A percentile compares a stretch with the other conserved stretches of the same genome.
These are phyloP conservation scores for Eupelmus urozonus DNA, from an alignment of 2,888 invertebrate species.

Conservation along the genomic window DNA sequence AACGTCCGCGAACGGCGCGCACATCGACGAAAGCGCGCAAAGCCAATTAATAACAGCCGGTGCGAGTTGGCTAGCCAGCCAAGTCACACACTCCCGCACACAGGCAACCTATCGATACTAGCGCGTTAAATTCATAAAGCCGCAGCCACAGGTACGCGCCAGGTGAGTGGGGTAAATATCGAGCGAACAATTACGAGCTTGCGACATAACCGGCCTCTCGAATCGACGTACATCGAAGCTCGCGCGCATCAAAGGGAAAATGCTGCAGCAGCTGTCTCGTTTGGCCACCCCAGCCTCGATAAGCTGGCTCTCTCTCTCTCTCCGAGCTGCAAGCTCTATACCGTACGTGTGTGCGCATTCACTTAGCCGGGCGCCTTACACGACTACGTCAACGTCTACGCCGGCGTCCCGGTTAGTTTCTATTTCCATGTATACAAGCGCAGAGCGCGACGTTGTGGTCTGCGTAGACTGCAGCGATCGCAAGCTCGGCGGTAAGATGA, in stretches of 20 bases:
- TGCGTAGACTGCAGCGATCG: too few species aligned
- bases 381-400: conserved; percentile 26
- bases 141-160: background rate
- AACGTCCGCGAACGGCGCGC: too few species aligned
- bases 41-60: too few species aligned
- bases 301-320: conserved; percentile 8
- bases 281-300: background rate
- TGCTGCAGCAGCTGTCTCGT: background rate
- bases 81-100: too few species aligned
- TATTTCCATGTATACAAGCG: background rate
- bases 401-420: background rate
- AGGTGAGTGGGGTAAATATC: background rate
- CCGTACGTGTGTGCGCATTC: too few species aligned
- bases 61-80: too few species aligned
- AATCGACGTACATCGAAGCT: conserved; percentile 20
- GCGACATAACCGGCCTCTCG: background rate
- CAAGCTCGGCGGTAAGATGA: too few species aligned
- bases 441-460: too few species aligned
- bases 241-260: conserved; percentile 20
- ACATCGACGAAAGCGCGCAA: background rate
- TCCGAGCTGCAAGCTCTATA: background rate
- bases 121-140: conserved; percentile 3
- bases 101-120: too few species aligned
- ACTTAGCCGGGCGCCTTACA: background rate
- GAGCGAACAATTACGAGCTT: conserved; percentile 24